These are phyloP conservation scores for Thalassaphorura encarpata DNA, from an alignment of 1,140 invertebrate species.

Conservation along the genomic window DNA sequence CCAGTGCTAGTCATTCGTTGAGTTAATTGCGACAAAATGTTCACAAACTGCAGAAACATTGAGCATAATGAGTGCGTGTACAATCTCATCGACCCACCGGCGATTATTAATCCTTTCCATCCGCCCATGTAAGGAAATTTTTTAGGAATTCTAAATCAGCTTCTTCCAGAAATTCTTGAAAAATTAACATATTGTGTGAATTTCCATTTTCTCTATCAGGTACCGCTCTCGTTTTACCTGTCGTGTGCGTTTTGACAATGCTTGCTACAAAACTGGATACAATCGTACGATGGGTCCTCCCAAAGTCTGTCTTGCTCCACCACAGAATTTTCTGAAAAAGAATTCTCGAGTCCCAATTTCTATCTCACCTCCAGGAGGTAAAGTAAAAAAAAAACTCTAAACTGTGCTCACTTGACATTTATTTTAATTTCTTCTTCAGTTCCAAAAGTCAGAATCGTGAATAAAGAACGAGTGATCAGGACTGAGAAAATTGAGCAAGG, in stretches of 20 bases:
- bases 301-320: slow-evolving; percentile 15
- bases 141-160: neutral
- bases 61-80: slow-evolving; percentile 26
- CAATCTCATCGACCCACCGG: slow-evolving; percentile 17
- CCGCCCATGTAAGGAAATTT: slow-evolving; percentile 25
- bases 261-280: slow-evolving; percentile 14
- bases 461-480: neutral
- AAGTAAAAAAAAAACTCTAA: neutral
- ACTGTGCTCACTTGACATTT: neutral
- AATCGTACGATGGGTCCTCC: slow-evolving; percentile 23
- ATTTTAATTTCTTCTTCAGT: neutral
- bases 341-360: slow-evolving; percentile 23
- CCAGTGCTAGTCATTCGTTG: no score
- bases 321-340: slow-evolving; percentile 24
- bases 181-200: neutral
- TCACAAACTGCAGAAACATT: slow-evolving; percentile 18
- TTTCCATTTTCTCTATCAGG: slow-evolving; percentile 12
- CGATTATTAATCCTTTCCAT: neutral
- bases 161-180: neutral
- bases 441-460: slow-evolving; percentile 8
- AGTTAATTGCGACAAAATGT: slow-evolving; percentile 28
- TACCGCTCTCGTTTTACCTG: slow-evolving; percentile 20
- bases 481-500: neutral
- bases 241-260: slow-evolving; percentile 18
- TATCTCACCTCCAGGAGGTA: slow-evolving; percentile 12